Conservation (phyloP, 2,888 invertebrate genomes). For the Argyresthia albistria region DNA sequence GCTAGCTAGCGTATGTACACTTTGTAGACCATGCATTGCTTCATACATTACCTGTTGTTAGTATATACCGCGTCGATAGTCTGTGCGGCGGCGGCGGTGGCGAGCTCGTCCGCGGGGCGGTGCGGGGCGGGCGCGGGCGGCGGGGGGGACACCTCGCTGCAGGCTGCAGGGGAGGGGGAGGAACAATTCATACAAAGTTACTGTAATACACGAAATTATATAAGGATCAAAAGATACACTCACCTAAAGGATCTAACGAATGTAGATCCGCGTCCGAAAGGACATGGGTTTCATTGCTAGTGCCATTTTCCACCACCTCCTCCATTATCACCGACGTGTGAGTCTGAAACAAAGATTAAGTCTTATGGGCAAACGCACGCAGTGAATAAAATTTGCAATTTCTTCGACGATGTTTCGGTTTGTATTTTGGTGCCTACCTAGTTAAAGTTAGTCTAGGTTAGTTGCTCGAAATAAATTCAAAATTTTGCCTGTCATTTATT, state of each 20-base stretch:
- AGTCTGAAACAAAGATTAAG: constrained; percentile 23
- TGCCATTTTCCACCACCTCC: constrained; percentile 76
- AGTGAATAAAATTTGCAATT: too few relatives aligned
- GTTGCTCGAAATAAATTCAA: too few relatives aligned
- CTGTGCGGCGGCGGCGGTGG: constrained; percentile 50
- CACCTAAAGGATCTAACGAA: constrained; percentile 81
- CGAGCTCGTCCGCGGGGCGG: constrained; percentile 44
- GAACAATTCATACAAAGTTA: too few relatives aligned
- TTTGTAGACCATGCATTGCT: too few relatives aligned
- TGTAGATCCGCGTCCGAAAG: constrained; percentile 79
- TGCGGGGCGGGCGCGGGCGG: constrained; percentile 85
- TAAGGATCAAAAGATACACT: constrained; percentile 15
- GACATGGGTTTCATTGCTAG: constrained; percentile 80
- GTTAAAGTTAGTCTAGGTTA: too few relatives aligned
- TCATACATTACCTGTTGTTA: not conserved
- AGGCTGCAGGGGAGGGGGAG: not conserved
- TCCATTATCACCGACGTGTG: constrained; percentile 51
- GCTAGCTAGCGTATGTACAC: too few relatives aligned
- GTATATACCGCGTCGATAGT: constrained; percentile 29
- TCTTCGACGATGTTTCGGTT: constrained; percentile 8
- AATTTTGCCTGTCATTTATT: too few relatives aligned
- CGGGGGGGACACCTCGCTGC: constrained; percentile 74
- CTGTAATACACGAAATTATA: too few relatives aligned
- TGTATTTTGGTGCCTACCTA: too few relatives aligned
- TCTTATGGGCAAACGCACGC: too few relatives aligned